Evolutionary conservation across 2,797 vertebrate species (phyloP).

Genomic region (Ptychobarbus kaznakovi): DNA sequence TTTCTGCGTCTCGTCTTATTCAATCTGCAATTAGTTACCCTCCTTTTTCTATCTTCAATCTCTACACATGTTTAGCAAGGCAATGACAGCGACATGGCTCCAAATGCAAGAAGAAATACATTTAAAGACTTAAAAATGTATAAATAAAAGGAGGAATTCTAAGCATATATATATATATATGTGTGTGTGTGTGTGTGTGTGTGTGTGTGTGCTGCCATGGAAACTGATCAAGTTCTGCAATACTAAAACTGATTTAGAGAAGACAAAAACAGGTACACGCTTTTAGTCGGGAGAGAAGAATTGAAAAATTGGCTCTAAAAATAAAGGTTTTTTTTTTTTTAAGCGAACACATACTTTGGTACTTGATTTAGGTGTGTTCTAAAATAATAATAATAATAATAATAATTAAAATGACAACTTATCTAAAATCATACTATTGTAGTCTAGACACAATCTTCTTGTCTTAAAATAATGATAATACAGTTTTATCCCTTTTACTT

Average conservation of each 20-base stretch:
- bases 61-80: constrained; percentile 44
- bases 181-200: too few species aligned
- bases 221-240: constrained; percentile 68
- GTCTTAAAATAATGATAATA: background rate
- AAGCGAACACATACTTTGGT: background rate
- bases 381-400: background rate
- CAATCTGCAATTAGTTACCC: constrained; percentile 29
- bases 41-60: constrained; percentile 31
- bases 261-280: constrained; percentile 31
- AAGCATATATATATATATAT: constrained; percentile 53
- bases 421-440: background rate
- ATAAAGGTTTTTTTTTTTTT: background rate
- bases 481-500: background rate
- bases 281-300: constrained; percentile 16
- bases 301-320: background rate
- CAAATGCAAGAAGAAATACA: constrained; percentile 14
- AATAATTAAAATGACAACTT: background rate
- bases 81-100: background rate
- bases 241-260: constrained; percentile 54
- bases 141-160: constrained; percentile 58
- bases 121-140: constrained; percentile 41
- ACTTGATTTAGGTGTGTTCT: background rate
- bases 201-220: constrained; percentile 66
- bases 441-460: background rate
- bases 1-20: background rate